Conservation (phyloP, 2,888 invertebrate genomes). For the Spodoptera littoralis region DNA sequence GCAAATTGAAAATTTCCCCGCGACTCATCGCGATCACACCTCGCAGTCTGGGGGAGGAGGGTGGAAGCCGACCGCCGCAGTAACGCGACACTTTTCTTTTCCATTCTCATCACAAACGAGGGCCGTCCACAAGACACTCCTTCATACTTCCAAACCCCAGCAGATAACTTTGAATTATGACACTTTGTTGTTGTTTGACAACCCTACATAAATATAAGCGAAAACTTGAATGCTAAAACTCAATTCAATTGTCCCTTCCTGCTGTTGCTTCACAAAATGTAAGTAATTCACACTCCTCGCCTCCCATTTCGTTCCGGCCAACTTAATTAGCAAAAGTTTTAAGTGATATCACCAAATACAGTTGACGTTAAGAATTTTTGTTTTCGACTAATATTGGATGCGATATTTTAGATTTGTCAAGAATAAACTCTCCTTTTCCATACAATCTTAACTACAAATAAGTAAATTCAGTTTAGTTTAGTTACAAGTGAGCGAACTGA, state of each 20-base stretch:
- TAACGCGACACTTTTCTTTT: slow-evolving; percentile 59
- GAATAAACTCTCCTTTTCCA: no score
- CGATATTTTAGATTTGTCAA: neutral
- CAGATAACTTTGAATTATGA: slow-evolving; percentile 71
- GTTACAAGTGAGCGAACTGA: slow-evolving; percentile 8
- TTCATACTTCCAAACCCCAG: slow-evolving; percentile 56
- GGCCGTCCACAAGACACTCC: slow-evolving; percentile 43
- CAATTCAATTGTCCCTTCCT: slow-evolving; percentile 54
- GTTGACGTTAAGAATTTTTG: slow-evolving; percentile 16
- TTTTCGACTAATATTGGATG: neutral
- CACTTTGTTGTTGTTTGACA: slow-evolving; percentile 70
- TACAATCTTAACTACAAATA: neutral
- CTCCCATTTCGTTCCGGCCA: slow-evolving; percentile 37
- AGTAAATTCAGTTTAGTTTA: slow-evolving; percentile 18
- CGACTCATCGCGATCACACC: slow-evolving; percentile 6
- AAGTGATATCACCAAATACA: slow-evolving; percentile 38
- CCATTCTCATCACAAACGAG: slow-evolving; percentile 49
- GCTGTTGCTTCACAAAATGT: slow-evolving; percentile 37
- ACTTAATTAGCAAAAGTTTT: slow-evolving; percentile 51
- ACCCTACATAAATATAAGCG: slow-evolving; percentile 59
- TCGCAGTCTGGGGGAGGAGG: neutral
- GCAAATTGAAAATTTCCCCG: slow-evolving; percentile 29
- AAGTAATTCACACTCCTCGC: slow-evolving; percentile 41
- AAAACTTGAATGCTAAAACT: slow-evolving; percentile 55
- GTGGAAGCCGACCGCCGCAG: slow-evolving; percentile 34